A percentile compares a stretch with the other conserved stretches of the same genome.
phyloP scores from a whole-genome alignment of 2,113 vertebrate genomes.

The Pao palembangensis region DNA sequence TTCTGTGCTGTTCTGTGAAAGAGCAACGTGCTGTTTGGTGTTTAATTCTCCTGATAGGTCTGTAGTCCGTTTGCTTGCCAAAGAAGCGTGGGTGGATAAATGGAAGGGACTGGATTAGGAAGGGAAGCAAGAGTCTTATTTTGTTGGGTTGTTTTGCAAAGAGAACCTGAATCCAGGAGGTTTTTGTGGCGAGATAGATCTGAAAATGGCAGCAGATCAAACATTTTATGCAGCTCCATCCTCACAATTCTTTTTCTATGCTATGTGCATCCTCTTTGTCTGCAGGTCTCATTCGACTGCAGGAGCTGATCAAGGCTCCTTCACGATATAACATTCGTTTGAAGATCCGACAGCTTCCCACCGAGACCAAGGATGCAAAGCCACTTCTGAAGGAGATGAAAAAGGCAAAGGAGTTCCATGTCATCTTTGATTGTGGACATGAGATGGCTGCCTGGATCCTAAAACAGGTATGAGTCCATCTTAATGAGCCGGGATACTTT shows the following conservation, averaged over 20 bases:
- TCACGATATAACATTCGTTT: conserved; percentile 94
- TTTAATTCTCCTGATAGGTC: conserved; percentile 56
- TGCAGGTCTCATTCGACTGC: conserved; percentile 94
- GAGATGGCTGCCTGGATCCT: conserved; percentile 98
- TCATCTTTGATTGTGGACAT: conserved; percentile 97
- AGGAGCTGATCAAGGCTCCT: conserved; percentile 98
- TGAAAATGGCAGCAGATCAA: conserved; percentile 64
- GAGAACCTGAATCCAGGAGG: conserved; percentile 43
- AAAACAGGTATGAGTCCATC: conserved; percentile 82
- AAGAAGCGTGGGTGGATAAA: conserved; percentile 63
- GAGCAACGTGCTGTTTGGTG: conserved; percentile 40
- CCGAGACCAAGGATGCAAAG: conserved; percentile 96
- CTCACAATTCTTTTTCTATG: conserved; percentile 44
- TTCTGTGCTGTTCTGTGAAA: conserved; percentile 46
- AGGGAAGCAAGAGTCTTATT: conserved; percentile 31
- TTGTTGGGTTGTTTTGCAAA: conserved; percentile 44
- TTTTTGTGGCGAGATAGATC: conserved; percentile 35
- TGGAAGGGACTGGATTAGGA: conserved; percentile 61
- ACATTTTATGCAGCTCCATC: conserved; percentile 26
- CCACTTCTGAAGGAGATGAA: conserved; percentile 98
- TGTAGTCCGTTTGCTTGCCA: conserved; percentile 52
- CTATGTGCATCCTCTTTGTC: conserved; percentile 60
- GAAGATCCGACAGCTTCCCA: conserved; percentile 95
- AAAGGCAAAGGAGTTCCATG: conserved; percentile 95
- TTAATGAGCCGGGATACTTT: conserved; percentile 18